Base-by-base conservation (phyloP, 2,797 vertebrate genomes). In the Cossypha niveicapilla region DNA sequence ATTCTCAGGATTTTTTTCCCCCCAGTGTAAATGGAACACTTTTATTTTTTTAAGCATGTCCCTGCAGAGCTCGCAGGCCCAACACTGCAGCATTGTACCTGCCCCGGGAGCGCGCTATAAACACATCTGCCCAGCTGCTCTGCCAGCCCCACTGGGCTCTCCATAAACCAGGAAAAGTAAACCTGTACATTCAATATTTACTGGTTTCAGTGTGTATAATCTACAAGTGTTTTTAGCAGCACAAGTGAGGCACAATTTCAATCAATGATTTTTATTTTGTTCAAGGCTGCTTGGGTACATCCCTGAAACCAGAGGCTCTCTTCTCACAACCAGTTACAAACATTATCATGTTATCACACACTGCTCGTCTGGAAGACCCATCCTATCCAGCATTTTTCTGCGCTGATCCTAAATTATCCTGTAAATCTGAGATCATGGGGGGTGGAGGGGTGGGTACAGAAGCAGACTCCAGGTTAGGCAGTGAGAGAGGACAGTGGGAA, bases 31-130 rank as follows among this genome's bases (percentile, higher is more conserved):
- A 96, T 94, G 92, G 93, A 96, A 94, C 68, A 35, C 44, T 94
- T 80, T 67, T 85, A 88, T 92, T 94, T 96, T 94, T 90, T 91
- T 54, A 50, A 94, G 92, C 86, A n/a, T 93, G 88, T 88, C 92
- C 91, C 88, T 81, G 81, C 7, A 12, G 92, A 75, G 72, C 92
- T 93, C 7, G 0, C 76, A 50, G 80, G 83, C 60, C 88, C 87
- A 96, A 97, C 96, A 97, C 84, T 97, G 89, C 68, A 60, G 91
- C 94, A 92, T 96, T 97, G 94, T 97, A 41, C 90, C 78, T 41
- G 27, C 56, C 47, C 12, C 0, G 54, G 90, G 84, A 96, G 65
- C 51, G 10, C 4, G 14, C 88, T 94, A 94, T 95, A 93, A 95
- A 96, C 94, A 96, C 91, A 94, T 94, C 95, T 90, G 95, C 75